A percentile compares a stretch with the other conserved stretches of the same genome.
These are phyloP conservation scores for Phalacrocorax pelagicus DNA, from an alignment of 2,113 vertebrate species.

Conservation along the genomic window DNA sequence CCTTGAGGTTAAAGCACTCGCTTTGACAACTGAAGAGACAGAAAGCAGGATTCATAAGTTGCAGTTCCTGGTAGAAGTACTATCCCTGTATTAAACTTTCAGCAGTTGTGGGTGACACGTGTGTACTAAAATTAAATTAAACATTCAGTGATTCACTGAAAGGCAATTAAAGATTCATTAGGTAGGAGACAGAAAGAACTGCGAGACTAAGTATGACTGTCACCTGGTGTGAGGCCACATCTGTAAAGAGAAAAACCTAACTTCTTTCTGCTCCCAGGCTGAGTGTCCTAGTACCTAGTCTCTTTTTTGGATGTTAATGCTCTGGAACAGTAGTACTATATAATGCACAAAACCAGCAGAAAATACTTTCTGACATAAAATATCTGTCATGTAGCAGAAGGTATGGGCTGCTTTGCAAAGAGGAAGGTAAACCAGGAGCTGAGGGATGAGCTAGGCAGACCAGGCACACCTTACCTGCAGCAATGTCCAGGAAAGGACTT, in stretches of 20 bases:
- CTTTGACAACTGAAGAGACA: neutral
- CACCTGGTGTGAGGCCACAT: neutral
- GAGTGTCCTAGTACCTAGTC: neutral
- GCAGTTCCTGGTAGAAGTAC: neutral
- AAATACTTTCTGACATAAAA: neutral
- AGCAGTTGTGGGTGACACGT: neutral
- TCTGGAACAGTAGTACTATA: neutral
- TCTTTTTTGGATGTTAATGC: neutral
- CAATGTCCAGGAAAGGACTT: neutral
- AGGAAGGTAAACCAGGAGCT: neutral
- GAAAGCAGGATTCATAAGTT: neutral
- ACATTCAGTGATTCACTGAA: neutral
- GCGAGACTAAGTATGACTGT: neutral
- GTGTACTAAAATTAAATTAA: conserved; percentile 36
- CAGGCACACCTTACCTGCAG: neutral
- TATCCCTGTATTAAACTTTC: neutral
- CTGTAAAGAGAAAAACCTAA: neutral
- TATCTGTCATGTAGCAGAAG: neutral
- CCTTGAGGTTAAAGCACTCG: neutral
- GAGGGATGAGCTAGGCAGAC: neutral
- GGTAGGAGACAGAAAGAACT: neutral
- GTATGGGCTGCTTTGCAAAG: neutral
- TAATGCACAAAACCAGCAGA: neutral
- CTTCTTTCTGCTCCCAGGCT: neutral
- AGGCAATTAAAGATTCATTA: conserved; percentile 31